A percentile compares a stretch with the other conserved stretches of the same genome.
These are phyloP conservation scores for crab-eating macaque (Macaca fascicularis) DNA, from an alignment of 2,113 vertebrate genomes.

Conservation along the genomic window T2T-MFA8v1.1 NC_088385.1:126017001-126017500, in stretches of 20 bases:
- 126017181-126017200: neutral
- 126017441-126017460: neutral
- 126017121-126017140: neutral
- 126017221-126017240: neutral
- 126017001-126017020: neutral
- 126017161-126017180: neutral
- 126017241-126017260: neutral
- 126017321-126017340: neutral
- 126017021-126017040: neutral
- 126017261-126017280: neutral
- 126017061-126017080: conserved; percentile 4
- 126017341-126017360: neutral
- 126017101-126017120: neutral
- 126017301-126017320: neutral
- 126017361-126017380: neutral
- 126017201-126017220: neutral
- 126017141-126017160: neutral
- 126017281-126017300: neutral
- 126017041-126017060: neutral
- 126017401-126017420: neutral
- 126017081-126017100: neutral
- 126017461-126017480: neutral
- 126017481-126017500: neutral
- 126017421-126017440: neutral
- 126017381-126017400: neutral